Base-by-base conservation (phyloP, 2,888 invertebrate genomes). In the Ophioninae sp. region DNA sequence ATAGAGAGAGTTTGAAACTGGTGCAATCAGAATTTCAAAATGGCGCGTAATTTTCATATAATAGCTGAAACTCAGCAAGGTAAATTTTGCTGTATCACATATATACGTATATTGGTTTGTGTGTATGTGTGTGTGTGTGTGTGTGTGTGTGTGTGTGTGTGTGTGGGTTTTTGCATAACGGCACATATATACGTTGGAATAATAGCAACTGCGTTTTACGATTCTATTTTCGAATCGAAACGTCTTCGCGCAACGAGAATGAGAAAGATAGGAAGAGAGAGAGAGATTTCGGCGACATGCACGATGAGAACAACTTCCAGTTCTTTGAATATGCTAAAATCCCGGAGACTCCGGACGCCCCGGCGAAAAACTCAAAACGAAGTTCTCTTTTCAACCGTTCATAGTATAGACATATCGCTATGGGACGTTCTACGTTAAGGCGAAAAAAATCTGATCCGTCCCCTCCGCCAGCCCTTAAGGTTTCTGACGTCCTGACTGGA, bases 181-280 rank as follows among this genome's bases (percentile, higher is more conserved):
- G 30, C 3, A 3, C n/a, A 30, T 59, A 39, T 37, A 50, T 50
- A 20, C 7, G 82, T 75, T 79, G 75, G 56, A 81, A 86, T 83
- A 82, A 86, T 79, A 79, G 84, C 80, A 79, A 83, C 79, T 79
- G 75, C 83, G 86, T 87, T 89, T 89, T 90, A 90, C 88, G 89
- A 90, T 82, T 87, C 85, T 69, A 85, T 86, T 85, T 79, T 86
- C 87, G 83, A 86, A 83, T 88, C 86, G 87, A 82, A 82, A 30
- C 85, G 80, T 86, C 78, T 86, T 77, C 79, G 85, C 83, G 81
- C 64, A 78, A 50, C 80, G 62, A 68, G 59, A 61, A 23, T 23
- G 61, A 61, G 61, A 87, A 88, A 85, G 87, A 82, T 76, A 86
- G 86, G 1, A 56, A 70, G 57, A 70, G 37, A 56, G 37, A 30